These are phyloP conservation scores for Sardinella longiceps DNA, from an alignment of 2,797 vertebrate species.

Conservation along the genomic window DNA sequence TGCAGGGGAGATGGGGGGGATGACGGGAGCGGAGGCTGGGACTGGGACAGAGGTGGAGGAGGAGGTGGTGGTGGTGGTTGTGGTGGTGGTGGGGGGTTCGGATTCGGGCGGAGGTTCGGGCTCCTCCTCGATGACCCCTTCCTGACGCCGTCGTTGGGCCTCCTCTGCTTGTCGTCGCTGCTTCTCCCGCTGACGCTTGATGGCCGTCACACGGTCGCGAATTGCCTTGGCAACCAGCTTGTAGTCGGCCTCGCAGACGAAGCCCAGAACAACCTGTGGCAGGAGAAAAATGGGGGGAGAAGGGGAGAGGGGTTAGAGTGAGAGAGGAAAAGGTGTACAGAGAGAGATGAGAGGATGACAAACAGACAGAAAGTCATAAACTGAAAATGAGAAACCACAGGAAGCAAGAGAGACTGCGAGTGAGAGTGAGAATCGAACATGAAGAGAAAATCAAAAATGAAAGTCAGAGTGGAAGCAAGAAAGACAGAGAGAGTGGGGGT, in stretches of 20 bases:
- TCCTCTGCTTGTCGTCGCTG: conserved; percentile 67
- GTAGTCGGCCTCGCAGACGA: conserved; percentile 87
- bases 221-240: conserved; percentile 89
- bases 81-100: conserved; percentile 55
- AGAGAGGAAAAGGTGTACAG: not conserved
- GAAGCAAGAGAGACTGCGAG: not conserved
- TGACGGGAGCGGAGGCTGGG: not conserved
- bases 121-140: conserved; percentile 57
- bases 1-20: not conserved
- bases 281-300: not conserved
- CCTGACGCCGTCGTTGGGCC: conserved; percentile 39
- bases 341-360: not conserved
- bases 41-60: not conserved
- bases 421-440: not conserved
- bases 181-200: conserved; percentile 87
- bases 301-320: not conserved
- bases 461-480: not conserved
- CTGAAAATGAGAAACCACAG: not conserved
- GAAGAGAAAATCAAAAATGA: not conserved
- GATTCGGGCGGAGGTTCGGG: conserved; percentile 53
- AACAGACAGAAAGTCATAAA: not conserved
- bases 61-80: conserved; percentile 40
- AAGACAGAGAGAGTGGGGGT: not conserved
- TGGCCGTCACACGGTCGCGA: conserved; percentile 80
- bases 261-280: conserved; percentile 84